These are phyloP conservation scores for Drosophila ezoana DNA, from an alignment of 2,888 invertebrate species.

Conservation along the genomic window DNA sequence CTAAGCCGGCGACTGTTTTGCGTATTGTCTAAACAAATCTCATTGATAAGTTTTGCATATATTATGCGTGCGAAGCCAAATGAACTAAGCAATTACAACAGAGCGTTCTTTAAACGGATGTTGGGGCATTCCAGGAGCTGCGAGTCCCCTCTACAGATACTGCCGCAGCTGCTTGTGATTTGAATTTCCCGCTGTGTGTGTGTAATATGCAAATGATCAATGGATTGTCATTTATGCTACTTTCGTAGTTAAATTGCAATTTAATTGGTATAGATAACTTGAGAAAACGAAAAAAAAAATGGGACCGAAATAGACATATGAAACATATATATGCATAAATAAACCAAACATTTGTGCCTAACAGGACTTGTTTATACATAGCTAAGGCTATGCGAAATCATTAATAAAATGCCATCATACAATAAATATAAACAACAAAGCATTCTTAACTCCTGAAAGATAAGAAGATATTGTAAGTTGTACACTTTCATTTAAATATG, in stretches of 20 bases:
- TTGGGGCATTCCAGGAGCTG: conserved; percentile 44
- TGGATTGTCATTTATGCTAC: background rate
- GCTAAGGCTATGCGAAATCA: no score
- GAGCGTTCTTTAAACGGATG: conserved; percentile 38
- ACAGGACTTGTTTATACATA: no score
- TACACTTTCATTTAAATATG: no score
- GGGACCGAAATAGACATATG: no score
- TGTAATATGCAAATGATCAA: conserved; percentile 24
- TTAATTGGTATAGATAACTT: background rate
- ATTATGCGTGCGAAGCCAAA: conserved; percentile 63
- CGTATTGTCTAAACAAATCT: conserved; percentile 70
- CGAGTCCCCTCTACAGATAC: conserved; percentile 10
- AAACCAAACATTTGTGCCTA: no score
- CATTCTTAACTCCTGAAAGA: no score
- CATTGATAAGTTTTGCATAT: conserved; percentile 69
- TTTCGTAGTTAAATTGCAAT: background rate
- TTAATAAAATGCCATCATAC: no score
- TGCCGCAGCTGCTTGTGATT: conserved; percentile 33
- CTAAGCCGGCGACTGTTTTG: conserved; percentile 41
- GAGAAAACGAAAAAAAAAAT: background rate
- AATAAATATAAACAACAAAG: no score
- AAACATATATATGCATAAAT: no score
- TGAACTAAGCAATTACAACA: conserved; percentile 51
- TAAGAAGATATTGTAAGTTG: no score
- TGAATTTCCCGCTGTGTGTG: conserved; percentile 24